Base-by-base conservation (phyloP, 2,888 invertebrate species). In the Apodemia duryi region DNA sequence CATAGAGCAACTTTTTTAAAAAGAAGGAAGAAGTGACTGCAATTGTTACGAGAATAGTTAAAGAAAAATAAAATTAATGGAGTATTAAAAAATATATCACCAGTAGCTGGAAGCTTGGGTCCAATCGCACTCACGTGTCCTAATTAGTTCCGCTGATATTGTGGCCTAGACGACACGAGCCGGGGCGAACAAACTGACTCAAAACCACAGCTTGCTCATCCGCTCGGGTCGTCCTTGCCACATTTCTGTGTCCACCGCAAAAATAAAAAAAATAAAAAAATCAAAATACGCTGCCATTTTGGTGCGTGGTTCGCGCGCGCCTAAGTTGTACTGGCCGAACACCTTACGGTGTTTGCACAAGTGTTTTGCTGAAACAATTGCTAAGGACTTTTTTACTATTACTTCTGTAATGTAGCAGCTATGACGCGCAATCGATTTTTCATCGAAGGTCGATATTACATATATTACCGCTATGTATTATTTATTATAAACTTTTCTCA, bases 171-270 rank as follows among this genome's bases (percentile, higher is more conserved):
- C 90, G 88, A 92, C 92, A 86, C 92, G 92, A 92, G 91, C 89
- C 91, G 91, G 91, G 92, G 92, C 92, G 92, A 92, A 92, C 92
- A 92, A 92, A 92, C 92, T 92, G 85, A 79, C 77, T 71, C 71
- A 75, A 69, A 67, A 72, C 57, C 75, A 86, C 83, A 92, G 92
- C 91, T 91, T 92, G 92, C 84, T 89, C 92, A 90, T 81, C 92
- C 91, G 92, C 91, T 92, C 92, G 91, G 92, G 92, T 91, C 80
- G 84, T 80, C 85, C 67, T 68, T 61, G 68, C 67, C 73, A 73
- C 71, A 69, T 64, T 54, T 68, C 65, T 66, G 43, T 41, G 60
- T 11, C 51, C 66, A 64, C 63, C 43, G 13, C 46, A 43, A 66
- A 41, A 66, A 61, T 32, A 64, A 69, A 70, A 21, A 68, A 32